Evolutionary conservation across 2,888 invertebrate genomes (phyloP).

Genomic region (Lycophotia porphyrea): DNA sequence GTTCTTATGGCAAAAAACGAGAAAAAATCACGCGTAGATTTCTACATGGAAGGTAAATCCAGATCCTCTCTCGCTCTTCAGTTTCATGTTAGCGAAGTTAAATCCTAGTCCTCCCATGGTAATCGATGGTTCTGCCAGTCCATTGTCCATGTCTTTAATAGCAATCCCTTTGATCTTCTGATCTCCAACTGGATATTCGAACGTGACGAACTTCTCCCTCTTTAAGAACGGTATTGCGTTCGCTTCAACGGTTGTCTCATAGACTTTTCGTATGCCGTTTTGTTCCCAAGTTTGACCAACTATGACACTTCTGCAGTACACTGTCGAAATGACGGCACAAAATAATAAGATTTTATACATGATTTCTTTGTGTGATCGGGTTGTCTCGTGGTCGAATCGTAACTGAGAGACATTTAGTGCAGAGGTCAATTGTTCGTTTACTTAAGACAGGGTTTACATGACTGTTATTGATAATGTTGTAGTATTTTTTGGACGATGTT

Average conservation of each 20-base stretch:
- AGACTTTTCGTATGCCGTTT: slow-evolving; percentile 77
- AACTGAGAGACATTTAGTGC: slow-evolving; percentile 46
- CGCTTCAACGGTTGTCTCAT: slow-evolving; percentile 73
- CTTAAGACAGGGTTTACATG: slow-evolving; percentile 54
- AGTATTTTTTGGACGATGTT: neutral
- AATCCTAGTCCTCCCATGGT: slow-evolving; percentile 84
- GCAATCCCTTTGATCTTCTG: slow-evolving; percentile 85
- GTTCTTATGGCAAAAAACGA: neutral
- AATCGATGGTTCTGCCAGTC: slow-evolving; percentile 81
- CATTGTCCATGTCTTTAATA: slow-evolving; percentile 84
- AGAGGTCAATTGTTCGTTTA: slow-evolving; percentile 54
- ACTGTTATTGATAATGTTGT: slow-evolving; percentile 1
- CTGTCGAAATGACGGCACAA: slow-evolving; percentile 67
- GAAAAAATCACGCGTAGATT: slow-evolving; percentile 82
- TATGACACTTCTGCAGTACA: slow-evolving; percentile 75
- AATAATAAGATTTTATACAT: slow-evolving; percentile 63
- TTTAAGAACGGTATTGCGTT: slow-evolving; percentile 77
- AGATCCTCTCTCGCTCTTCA: slow-evolving; percentile 85
- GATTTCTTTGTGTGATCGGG: slow-evolving; percentile 28
- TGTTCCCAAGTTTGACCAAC: slow-evolving; percentile 80
- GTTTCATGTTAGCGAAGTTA: slow-evolving; percentile 80
- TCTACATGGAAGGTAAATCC: slow-evolving; percentile 82
- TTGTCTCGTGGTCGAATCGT: slow-evolving; percentile 54
- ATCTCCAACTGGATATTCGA: slow-evolving; percentile 77
- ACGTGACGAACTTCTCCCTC: slow-evolving; percentile 77